Evolutionary conservation across 2,797 vertebrate species (phyloP), one percentile per base, ranked within the genome.

Genomic region (Chrysolophus pictus): DNA sequence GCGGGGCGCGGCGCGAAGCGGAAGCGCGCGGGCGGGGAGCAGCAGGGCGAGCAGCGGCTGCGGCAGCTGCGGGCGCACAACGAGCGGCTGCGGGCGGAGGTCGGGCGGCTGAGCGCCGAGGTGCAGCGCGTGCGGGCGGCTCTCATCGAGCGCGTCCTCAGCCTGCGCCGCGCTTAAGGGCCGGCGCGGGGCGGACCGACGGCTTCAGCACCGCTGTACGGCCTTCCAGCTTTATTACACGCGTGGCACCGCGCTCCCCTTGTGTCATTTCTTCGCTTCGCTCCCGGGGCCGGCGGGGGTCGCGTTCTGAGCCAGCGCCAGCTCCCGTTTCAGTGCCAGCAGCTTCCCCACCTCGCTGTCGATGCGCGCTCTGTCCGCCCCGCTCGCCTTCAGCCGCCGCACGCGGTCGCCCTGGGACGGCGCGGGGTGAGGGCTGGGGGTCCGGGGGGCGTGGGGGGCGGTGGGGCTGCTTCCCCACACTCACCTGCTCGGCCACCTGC

Each of bases 61-160:
- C 97, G 98, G 80, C 98, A 99, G 97, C 97, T 99, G 96, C 98
- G 97, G 0, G 98, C 98, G 51, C 99, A 99, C 92, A 99, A 99
- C 2, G 98, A 99, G 95, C 98, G 96, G 39, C 98, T 99, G 73
- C 98, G 99, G 95, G 97, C 97, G 0, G 98, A 99, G 97, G 99
- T 99, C 4, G 98, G 98, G 78, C 97, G 97, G 79, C 97, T 99
- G 53, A 99, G 98, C 18, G 96, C 98, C 3, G 99, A 99, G 97
- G 99, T 99, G 53, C 98, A 99, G 94, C 96, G 94, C 46, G 99
- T 99, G 2, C 98, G 99, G 11, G 97, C 98, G 17, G 98, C 98
- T 15, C 98, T 99, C 76, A 99, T 99, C 35, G 98, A 99, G 95
- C 98, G 98, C 94, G 98, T 99, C 89, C 98, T 99, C 84, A 99